A percentile compares a stretch with the other conserved stretches of the same genome.
These are phyloP conservation scores for Stichodactyla mertensii DNA, from an alignment of 64 coral and sea anemone species.

Conservation along the genomic window DNA sequence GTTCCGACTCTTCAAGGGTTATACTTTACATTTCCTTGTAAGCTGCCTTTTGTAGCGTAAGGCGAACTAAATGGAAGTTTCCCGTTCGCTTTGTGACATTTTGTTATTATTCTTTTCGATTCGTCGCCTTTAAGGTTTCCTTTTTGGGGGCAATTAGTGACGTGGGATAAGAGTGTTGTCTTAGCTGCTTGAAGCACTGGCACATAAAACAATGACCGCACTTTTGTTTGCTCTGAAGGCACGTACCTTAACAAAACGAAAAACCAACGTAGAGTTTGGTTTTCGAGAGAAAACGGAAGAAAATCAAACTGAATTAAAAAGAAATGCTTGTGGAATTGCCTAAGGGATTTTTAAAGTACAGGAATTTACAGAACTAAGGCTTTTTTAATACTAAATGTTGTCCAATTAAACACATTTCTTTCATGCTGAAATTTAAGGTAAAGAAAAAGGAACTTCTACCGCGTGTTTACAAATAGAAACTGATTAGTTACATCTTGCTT, in stretches of 20 bases:
- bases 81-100: too few species aligned
- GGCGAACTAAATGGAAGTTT: too few species aligned
- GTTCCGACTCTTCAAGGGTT: too few species aligned
- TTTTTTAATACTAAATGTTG: too few species aligned
- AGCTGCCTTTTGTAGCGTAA: too few species aligned
- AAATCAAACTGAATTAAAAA: not conserved
- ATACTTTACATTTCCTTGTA: too few species aligned
- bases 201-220: not conserved
- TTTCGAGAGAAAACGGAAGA: not conserved
- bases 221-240: not conserved
- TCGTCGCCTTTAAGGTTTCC: not conserved
- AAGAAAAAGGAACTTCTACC: too few species aligned
- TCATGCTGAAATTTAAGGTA: not conserved
- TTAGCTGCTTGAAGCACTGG: not conserved
- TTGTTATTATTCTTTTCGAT: not conserved
- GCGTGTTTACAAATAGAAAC: too few species aligned
- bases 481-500: too few species aligned
- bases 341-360: not conserved
- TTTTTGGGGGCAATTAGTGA: not conserved
- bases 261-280: not conserved
- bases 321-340: not conserved
- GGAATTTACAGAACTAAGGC: not conserved
- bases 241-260: not conserved
- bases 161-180: not conserved
- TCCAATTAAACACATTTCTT: not conserved